Conservation (phyloP, 2,113 vertebrate species). For the Rhabdomys dilectus region DNA sequence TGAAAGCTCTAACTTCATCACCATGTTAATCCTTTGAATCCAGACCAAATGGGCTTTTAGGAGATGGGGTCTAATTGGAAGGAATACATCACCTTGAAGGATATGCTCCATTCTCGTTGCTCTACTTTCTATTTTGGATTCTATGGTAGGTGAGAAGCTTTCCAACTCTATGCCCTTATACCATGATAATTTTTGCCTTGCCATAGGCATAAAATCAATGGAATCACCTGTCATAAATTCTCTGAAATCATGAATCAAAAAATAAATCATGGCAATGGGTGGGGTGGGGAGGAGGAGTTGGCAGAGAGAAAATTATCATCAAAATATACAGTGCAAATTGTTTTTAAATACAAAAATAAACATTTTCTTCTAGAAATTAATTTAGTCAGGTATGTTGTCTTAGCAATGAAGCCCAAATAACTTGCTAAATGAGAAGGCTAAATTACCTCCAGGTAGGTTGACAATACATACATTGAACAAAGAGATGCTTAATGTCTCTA, state of each 20-base stretch:
- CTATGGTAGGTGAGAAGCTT: neutral
- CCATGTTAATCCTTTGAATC: neutral
- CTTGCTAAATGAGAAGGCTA: neutral
- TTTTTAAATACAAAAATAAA: neutral
- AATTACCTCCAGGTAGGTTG: neutral
- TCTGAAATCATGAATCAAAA: neutral
- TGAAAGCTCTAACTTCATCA: too few relatives aligned
- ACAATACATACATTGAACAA: neutral
- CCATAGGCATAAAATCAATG: neutral
- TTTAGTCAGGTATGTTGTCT: neutral
- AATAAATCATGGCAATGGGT: neutral
- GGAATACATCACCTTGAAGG: neutral
- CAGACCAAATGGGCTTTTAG: neutral
- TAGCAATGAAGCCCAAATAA: neutral
- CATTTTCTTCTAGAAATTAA: neutral
- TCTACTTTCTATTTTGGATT: neutral
- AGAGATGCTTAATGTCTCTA: neutral
- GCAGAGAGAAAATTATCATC: neutral
- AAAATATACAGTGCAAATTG: too few relatives aligned
- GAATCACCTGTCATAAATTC: neutral
- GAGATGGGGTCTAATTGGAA: neutral
- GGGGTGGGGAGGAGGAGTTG: neutral
- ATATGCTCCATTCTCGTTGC: too few relatives aligned
- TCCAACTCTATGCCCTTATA: neutral
- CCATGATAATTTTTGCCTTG: neutral